Evolutionary conservation across 2,113 vertebrate genomes (phyloP), one percentile per base, ranked within the genome.

Genomic region (Ploceus nigricollis): DNA sequence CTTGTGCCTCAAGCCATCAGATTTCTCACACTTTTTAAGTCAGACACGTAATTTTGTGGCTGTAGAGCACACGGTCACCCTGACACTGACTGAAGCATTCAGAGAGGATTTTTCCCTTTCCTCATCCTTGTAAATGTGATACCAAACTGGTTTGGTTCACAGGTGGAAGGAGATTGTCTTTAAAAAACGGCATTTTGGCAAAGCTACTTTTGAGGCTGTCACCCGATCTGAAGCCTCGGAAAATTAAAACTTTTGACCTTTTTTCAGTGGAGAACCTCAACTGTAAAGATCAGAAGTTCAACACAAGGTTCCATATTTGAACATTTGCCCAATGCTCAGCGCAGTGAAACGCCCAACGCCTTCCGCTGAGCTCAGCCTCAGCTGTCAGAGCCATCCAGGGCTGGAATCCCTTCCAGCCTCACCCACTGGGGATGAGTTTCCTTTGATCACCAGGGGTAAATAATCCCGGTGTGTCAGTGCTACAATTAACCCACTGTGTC

Each of bases 401-500:
- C 54, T 88, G 71, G 56, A 96, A 95, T 90, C 90, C 93, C 79
- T 81, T 51, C 88, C 82, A 96, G 82, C 92, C 94, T 95, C 93
- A 68, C 92, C 82, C 93, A 45, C 35, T 66, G 71, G 30, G 84
- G 64, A 60, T 15, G 60, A 78, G 76, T 3, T 81, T 10, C 76
- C 92, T 96, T 96, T 97, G 96, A 97, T 95, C 95, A 93, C 27
- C 51, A 3, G 37, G 8, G 51, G 54, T 17, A 4, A 91, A 50
- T 92, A 95, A 96, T 90, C 92, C 79, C n/a, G 1, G 54, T 12
- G 82, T 91, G 87, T 82, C 85, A 27, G 53, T 14, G 69, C 39
- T 75, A 89, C 95, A 96, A 93, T 92, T 92, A 96, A 89, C 76
- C 64, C 93, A 18, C 85, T 95, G 90, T 95, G 79, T 56, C 88